A percentile compares a stretch with the other conserved stretches of the same genome.
phyloP scores from a whole-genome alignment of 2,888 invertebrate genomes.

The Netelia melanura region DNA sequence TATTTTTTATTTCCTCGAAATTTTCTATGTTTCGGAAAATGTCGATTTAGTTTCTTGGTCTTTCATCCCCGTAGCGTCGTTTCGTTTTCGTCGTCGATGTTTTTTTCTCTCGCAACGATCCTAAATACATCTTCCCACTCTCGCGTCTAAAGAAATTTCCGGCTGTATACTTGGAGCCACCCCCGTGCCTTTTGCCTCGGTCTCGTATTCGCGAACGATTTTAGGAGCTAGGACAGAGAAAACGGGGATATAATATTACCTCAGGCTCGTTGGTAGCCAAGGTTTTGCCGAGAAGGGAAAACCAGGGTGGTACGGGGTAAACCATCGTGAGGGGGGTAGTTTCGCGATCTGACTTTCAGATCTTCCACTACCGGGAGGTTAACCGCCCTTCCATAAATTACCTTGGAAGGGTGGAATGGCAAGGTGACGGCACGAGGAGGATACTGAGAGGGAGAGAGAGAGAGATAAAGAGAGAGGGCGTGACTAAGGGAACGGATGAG shows the following conservation, averaged over 20 bases:
- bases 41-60: too few species aligned
- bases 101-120: too few species aligned
- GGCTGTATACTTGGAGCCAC: slow-evolving; percentile 5
- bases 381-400: slow-evolving; percentile 81
- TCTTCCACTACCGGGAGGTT: slow-evolving; percentile 77
- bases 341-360: slow-evolving; percentile 80
- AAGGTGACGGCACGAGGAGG: slow-evolving; percentile 60
- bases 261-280: not conserved
- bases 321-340: slow-evolving; percentile 55
- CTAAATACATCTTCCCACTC: too few species aligned
- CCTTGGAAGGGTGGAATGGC: slow-evolving; percentile 65
- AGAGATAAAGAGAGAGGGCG: slow-evolving; percentile 61
- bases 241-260: slow-evolving; percentile 10
- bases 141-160: too few species aligned
- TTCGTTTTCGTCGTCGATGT: too few species aligned
- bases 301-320: slow-evolving; percentile 25
- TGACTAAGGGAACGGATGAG: slow-evolving; percentile 53
- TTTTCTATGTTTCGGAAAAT: too few species aligned
- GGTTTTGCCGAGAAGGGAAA: slow-evolving; percentile 13
- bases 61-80: too few species aligned
- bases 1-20: too few species aligned
- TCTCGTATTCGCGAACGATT: slow-evolving; percentile 13
- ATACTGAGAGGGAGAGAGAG: slow-evolving; percentile 3
- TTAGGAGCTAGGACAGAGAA: slow-evolving; percentile 21
- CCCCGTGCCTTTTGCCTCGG: not conserved